Evolutionary conservation across 2,797 vertebrate genomes (phyloP), one percentile per base, ranked within the genome.

Genomic region (Lindbergichthys nudifrons): DNA sequence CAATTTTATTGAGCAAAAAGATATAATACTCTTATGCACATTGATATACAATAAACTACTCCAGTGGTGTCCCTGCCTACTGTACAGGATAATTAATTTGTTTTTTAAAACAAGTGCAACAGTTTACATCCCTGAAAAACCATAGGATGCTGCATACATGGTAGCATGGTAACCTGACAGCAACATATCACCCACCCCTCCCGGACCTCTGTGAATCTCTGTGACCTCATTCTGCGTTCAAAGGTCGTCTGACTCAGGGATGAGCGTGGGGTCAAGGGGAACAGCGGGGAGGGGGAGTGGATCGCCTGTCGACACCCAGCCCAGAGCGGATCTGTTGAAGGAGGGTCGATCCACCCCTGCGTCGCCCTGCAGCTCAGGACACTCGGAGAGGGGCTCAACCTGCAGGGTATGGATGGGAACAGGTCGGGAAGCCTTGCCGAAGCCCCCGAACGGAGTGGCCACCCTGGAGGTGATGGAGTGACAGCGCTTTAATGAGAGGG

Each of bases 171-270:
- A 43, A 36, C 69, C 64, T 70, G 51, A 73, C 75, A 18, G 32
- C 59, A 75, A 64, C 10, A 1, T 9, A 36, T 76, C 56, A 68
- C 76, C 59, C 0, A 10, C 10, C 43, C 66, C 58, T 71, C 69
- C 51, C 46, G 36, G 67, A 74, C 77, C 79, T 72, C 57, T 54
- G 71, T 61, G 60, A 81, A 79, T 81, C 81, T 77, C 73, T 65
- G 80, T 61, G 71, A 83, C 75, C 72, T 83, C 83, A 82, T 67
- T 67, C 77, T 4, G 54, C 65, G 77, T 79, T 98, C 94, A 99
- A 84, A 99, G 95, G 85, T 99, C 98, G 12, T 99, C 98, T 57
- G 98, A 97, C 92, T 99, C 98, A 65, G 97, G 96, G 81, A 96
- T 81, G 65, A 92, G 72, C 52, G 43, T 13, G n/a, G 93, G 87